phyloP scores from a whole-genome alignment of 2,797 vertebrate species.

The Lycodopsis pacificus region DNA sequence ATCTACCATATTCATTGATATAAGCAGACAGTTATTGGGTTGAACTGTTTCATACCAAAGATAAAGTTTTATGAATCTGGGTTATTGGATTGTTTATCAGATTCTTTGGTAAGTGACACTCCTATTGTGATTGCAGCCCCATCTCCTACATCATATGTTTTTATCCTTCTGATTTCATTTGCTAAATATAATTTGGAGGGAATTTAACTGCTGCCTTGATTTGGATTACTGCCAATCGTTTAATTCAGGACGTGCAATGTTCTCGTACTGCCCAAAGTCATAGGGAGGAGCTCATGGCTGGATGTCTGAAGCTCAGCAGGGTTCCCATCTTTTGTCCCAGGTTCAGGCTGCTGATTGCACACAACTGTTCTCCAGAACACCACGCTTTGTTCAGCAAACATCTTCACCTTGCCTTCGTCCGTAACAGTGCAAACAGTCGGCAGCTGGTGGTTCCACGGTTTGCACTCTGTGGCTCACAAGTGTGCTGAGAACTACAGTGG shows the following conservation, averaged over 20 bases:
- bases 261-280: not conserved
- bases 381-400: too few relatives aligned
- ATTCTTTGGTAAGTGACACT: not conserved
- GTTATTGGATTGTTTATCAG: constrained; percentile 18
- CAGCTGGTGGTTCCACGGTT: too few relatives aligned
- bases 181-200: not conserved
- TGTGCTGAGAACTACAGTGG: too few relatives aligned
- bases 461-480: too few relatives aligned
- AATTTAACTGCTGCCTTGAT: not conserved
- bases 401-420: too few relatives aligned
- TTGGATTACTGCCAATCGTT: not conserved
- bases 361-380: not conserved
- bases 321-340: not conserved
- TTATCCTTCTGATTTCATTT: not conserved
- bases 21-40: not conserved
- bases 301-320: not conserved
- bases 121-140: not conserved
- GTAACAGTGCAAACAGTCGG: too few relatives aligned
- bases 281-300: not conserved
- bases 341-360: too few relatives aligned
- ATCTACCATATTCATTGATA: not conserved
- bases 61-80: constrained; percentile 16
- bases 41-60: not conserved
- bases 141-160: not conserved
- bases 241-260: not conserved